A percentile compares a stretch with the other conserved stretches of the same genome.
phyloP scores from a whole-genome alignment of 2,888 invertebrate genomes.

The Megaustenia siamemsis region DNA sequence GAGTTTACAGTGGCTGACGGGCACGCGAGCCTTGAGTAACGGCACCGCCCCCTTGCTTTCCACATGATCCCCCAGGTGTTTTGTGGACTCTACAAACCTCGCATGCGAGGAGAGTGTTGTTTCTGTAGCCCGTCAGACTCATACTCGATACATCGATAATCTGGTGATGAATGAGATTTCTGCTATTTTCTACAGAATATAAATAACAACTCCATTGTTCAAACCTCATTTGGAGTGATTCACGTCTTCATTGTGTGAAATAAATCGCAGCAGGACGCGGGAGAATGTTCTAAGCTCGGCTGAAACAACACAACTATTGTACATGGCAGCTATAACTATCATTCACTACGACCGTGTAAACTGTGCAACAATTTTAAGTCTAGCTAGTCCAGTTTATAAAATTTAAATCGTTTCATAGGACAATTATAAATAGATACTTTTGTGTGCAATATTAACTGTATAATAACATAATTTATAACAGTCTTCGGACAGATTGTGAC shows the following conservation, averaged over 20 bases:
- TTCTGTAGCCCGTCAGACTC: neutral
- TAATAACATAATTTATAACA: too few relatives aligned
- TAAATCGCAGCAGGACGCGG: neutral
- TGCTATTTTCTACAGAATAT: neutral
- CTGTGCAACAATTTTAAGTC: too few relatives aligned
- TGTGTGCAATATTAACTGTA: too few relatives aligned
- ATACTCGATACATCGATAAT: conserved; percentile 35
- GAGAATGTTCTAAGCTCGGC: too few relatives aligned
- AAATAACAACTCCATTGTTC: neutral
- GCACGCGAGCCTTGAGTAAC: conserved; percentile 32
- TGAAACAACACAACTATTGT: too few relatives aligned
- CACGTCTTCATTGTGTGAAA: neutral
- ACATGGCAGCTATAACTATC: too few relatives aligned
- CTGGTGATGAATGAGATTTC: neutral
- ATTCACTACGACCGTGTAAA: too few relatives aligned
- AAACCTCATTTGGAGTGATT: neutral
- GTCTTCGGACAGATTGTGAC: too few relatives aligned
- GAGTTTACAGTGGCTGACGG: conserved; percentile 21
- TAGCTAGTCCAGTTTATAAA: too few relatives aligned
- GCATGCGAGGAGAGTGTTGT: conserved; percentile 7
- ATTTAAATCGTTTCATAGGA: too few relatives aligned
- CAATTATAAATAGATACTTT: too few relatives aligned
- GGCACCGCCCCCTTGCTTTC: conserved; percentile 32
- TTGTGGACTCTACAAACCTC: neutral
- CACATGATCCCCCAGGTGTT: conserved; percentile 30